Base-by-base conservation (phyloP, 2,888 invertebrate species). In the Philonicus albiceps region DNA sequence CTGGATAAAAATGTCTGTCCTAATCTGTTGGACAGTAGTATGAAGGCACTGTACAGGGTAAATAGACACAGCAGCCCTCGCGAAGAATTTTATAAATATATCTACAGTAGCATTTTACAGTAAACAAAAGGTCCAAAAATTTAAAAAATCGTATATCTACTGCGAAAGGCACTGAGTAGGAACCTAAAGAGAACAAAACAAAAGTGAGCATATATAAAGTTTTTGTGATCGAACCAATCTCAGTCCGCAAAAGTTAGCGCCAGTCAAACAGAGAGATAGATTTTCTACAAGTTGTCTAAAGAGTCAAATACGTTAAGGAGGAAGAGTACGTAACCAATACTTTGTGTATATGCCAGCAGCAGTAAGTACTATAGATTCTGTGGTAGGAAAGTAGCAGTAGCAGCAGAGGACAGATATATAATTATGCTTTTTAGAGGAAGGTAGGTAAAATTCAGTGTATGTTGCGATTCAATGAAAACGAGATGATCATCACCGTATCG, bases 291-390 rank as follows among this genome's bases (percentile, higher is more conserved):
- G 19, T 73, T 84, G 37, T 84, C 84, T 84, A 84, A 84, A 84
- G 73, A 84, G 40, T 84, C n/a, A 73, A 80, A 80, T 80, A 34
- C 31, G 19, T 74, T 74, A 64, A 83, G 83, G 83, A 83, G 83
- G 30, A 74, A 85, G 43, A 85, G 27, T 64, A 64, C 64, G 64
- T 85, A 72, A 73, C 34, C 34, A 75, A 75, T 85, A 75, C 49
- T 75, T 85, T 85, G 85, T 75, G 85, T 85, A 81, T 86, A 81
- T 86, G 81, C 80, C 86, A 86, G 86, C 81, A 86, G 86, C 81
- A 86, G 86, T 81, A 86, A 86, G 86, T 86, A 80, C 81, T 84
- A 87, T 55, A 78, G 76, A 72, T 75, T 74, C 64, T 72, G 76
- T 73, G 83, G 83, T 83, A 83, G 55, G 73, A 55, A 76, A 85